Percentiles rank a stretch among this genome's conserved stretches.
Conservation (phyloP, 2,888 invertebrate genomes). For the Deroplatys truncata region DNA sequence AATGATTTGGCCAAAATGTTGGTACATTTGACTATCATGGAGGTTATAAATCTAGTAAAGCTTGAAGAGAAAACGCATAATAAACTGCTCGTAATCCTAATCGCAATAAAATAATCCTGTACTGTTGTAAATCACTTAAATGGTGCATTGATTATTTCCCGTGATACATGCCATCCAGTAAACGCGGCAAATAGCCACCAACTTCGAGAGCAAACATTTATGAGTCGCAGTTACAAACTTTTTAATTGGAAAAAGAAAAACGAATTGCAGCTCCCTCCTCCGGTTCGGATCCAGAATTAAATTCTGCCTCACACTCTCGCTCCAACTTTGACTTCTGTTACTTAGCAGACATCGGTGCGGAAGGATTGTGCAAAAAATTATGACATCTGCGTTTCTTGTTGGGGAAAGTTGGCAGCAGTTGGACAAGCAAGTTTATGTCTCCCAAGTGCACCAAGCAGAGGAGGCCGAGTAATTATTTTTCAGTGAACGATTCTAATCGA, state of each 20-base stretch:
- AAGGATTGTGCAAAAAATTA: not conserved
- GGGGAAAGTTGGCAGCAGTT: not conserved
- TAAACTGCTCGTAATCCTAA: not conserved
- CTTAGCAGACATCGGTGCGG: not conserved
- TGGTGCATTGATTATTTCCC: not conserved
- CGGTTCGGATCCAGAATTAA: not conserved
- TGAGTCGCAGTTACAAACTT: constrained; percentile 7
- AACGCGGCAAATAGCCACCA: not conserved
- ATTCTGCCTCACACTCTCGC: not conserved
- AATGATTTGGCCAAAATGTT: no score
- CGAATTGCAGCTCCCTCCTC: not conserved
- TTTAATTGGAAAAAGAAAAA: constrained; percentile 12
- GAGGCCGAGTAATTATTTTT: constrained; percentile 4
- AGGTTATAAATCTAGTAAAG: no score
- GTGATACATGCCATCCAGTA: not conserved
- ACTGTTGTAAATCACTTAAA: not conserved
- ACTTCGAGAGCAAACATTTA: not conserved
- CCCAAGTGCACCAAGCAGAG: not conserved
- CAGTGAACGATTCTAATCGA: not conserved
- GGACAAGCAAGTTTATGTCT: not conserved
- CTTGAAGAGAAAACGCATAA: not conserved
- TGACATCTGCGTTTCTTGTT: not conserved
- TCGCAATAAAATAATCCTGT: not conserved
- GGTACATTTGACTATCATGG: no score
- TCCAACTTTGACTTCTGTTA: not conserved